A percentile compares a stretch with the other conserved stretches of the same genome.
phyloP scores from a whole-genome alignment of 1,140 invertebrate species.

The Mylabris phalerata region DNA sequence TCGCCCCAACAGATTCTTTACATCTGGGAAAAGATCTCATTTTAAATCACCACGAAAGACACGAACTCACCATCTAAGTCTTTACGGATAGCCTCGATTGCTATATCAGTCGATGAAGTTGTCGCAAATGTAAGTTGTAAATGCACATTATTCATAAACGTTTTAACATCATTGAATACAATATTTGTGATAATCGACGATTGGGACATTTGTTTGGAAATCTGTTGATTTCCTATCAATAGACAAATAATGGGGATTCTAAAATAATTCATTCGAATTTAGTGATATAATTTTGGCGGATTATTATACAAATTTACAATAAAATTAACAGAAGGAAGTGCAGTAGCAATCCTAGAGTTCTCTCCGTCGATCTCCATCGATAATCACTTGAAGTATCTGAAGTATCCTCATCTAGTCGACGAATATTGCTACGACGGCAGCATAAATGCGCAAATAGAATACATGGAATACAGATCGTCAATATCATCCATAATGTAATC shows the following conservation, averaged over 20 bases:
- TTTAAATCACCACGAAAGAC: background rate
- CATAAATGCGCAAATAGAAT: slow-evolving; percentile 16
- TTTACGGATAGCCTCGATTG: slow-evolving; percentile 50
- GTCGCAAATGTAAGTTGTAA: slow-evolving; percentile 53
- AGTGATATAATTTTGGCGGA: background rate
- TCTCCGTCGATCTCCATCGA: slow-evolving; percentile 36
- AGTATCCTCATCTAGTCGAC: slow-evolving; percentile 18
- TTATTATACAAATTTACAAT: slow-evolving; percentile 36
- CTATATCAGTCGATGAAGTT: slow-evolving; percentile 52
- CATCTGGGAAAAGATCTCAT: slow-evolving; percentile 44
- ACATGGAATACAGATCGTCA: slow-evolving; percentile 22
- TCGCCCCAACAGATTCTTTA: slow-evolving; percentile 56
- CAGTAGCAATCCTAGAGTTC: slow-evolving; percentile 37
- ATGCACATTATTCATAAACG: slow-evolving; percentile 52
- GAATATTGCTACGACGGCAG: slow-evolving; percentile 8
- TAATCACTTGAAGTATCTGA: slow-evolving; percentile 36
- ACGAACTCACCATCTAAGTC: slow-evolving; percentile 55
- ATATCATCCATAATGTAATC: slow-evolving; percentile 26
- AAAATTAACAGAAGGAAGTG: slow-evolving; percentile 43
- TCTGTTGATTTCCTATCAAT: slow-evolving; percentile 53
- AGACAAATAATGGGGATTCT: slow-evolving; percentile 48
- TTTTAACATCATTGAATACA: slow-evolving; percentile 51
- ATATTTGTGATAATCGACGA: slow-evolving; percentile 48
- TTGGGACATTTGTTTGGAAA: slow-evolving; percentile 47
- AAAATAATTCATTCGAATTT: slow-evolving; percentile 9